phyloP scores from a whole-genome alignment of 2,888 invertebrate species.

The Argyresthia goedartella region DNA sequence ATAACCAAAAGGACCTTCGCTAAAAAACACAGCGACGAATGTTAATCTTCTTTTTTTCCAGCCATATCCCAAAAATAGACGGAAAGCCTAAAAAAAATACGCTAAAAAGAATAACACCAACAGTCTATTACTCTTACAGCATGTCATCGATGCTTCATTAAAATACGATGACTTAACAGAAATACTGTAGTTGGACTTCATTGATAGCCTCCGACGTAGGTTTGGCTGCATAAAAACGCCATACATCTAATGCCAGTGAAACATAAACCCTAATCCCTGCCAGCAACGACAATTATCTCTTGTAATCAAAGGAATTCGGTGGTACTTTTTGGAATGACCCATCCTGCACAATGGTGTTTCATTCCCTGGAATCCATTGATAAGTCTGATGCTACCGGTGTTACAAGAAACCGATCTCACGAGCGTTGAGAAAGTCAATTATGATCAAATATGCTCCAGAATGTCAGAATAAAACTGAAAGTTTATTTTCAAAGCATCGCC shows the following conservation, averaged over 20 bases:
- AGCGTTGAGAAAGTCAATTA: slow-evolving; percentile 42
- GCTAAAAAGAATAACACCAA: slow-evolving; percentile 65
- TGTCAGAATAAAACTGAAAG: slow-evolving; percentile 13
- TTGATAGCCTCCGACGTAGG: slow-evolving; percentile 67
- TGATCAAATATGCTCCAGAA: slow-evolving; percentile 21
- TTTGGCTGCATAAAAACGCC: slow-evolving; percentile 47
- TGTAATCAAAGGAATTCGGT: slow-evolving; percentile 23
- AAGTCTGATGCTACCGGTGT: slow-evolving; percentile 67
- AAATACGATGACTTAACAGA: slow-evolving; percentile 69
- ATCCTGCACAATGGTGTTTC: slow-evolving; percentile 62
- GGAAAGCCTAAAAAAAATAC: slow-evolving; percentile 41
- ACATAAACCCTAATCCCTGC: background rate
- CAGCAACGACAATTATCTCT: background rate
- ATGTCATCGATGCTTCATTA: slow-evolving; percentile 70
- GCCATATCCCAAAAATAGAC: slow-evolving; percentile 41
- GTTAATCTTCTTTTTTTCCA: slow-evolving; percentile 38
- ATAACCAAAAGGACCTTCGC: slow-evolving; percentile 20
- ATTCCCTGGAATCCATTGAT: slow-evolving; percentile 69
- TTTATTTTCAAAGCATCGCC: slow-evolving; percentile 2
- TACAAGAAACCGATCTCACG: slow-evolving; percentile 59
- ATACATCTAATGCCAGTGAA: slow-evolving; percentile 8
- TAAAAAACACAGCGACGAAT: slow-evolving; percentile 30
- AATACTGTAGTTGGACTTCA: slow-evolving; percentile 65
- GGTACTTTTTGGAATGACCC: slow-evolving; percentile 47
- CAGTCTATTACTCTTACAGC: slow-evolving; percentile 67